phyloP scores from a whole-genome alignment of 2,888 invertebrate species.

The Phymatocera aterrima region DNA sequence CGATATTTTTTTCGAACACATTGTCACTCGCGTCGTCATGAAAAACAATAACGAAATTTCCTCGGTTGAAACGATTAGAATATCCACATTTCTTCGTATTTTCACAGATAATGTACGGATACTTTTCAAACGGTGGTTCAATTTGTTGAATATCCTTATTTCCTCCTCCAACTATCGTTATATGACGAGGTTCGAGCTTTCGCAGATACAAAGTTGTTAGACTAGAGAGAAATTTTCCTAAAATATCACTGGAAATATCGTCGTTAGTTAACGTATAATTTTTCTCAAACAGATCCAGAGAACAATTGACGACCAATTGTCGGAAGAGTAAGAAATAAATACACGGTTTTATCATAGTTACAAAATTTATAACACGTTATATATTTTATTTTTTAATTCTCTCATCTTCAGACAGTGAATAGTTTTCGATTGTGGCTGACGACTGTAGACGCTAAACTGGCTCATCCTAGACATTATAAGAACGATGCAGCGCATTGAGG shows the following conservation, averaged over 20 bases:
- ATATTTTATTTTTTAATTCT: neutral
- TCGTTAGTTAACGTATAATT: neutral
- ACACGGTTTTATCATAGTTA: neutral
- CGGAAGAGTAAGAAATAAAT: neutral
- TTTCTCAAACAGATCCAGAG: neutral
- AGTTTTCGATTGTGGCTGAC: neutral
- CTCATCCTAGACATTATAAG: neutral
- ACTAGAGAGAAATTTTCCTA: neutral
- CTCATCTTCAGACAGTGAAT: neutral
- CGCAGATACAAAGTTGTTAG: neutral
- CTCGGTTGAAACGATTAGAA: neutral
- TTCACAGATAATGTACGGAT: constrained; percentile 8
- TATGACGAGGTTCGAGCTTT: neutral
- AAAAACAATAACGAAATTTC: constrained; percentile 15
- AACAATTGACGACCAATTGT: neutral
- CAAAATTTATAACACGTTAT: neutral
- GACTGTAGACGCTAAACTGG: neutral
- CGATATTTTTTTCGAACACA: neutral
- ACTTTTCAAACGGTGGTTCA: neutral
- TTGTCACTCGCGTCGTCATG: neutral
- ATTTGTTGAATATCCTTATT: neutral
- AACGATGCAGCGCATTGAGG: neutral
- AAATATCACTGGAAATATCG: neutral
- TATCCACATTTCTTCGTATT: neutral
- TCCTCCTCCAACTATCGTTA: neutral